Base-by-base conservation (phyloP, 1,140 invertebrate genomes). In the Diprion similis region DNA sequence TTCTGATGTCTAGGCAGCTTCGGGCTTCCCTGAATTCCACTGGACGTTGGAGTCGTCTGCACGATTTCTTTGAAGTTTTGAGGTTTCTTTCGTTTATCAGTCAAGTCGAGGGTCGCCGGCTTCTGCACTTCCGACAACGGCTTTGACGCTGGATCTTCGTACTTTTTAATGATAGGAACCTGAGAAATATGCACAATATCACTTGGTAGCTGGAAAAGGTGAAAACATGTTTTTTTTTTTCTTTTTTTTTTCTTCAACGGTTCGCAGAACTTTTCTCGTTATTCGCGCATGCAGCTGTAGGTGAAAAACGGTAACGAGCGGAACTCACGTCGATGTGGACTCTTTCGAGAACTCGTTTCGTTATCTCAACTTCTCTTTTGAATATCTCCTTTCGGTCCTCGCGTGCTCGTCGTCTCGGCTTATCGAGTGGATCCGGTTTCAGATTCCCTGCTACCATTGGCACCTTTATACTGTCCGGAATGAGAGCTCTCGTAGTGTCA, bases 351-450 rank as follows among this genome's bases (percentile, higher is more conserved):
- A 88, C 83, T 81, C 79, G 85, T 74, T 89, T 89, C 8, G 87
- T 89, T 8, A 88, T 89, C 68, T 88, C 87, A n/a, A 89, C 87
- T 71, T 89, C 87, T 17, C 87, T 79, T 70, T 84, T 88, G 67
- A 88, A 89, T 45, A 88, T 86, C 76, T 89, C 87, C 68, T 88
- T 88, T 15, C 87, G 81, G 66, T 89, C 88, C 46, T 89, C 87
- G 11, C 86, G 82, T 10, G 84, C 84, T 0, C 86, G 80, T 68
- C 86, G 78, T 70, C 85, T 80, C 1, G 86, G 86, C 65, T 86
- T 86, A 48, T 88, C 85, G 47, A 88, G 72, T 0, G 85, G 85
- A 71, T 87, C 85, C 1, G 87, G 85, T 71, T 84, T 88, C 10
- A 88, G 72, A 48, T 88, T 88, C 0, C 86, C 86, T 17, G 80